These are phyloP conservation scores for Calephelis virginiensis DNA, from an alignment of 1,140 invertebrate genomes.

Conservation along the genomic window DNA sequence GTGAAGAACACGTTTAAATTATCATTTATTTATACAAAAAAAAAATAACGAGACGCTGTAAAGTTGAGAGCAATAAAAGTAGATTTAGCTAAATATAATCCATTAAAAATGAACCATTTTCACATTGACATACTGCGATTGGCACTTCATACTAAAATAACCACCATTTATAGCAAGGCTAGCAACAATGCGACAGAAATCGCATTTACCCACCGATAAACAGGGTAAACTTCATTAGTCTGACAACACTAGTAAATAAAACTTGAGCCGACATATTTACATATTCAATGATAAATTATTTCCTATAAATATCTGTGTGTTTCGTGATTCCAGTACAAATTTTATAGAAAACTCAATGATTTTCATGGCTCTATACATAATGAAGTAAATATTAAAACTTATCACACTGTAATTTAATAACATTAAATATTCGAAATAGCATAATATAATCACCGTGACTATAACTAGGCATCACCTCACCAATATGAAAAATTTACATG, in stretches of 20 bases:
- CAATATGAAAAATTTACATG: not conserved
- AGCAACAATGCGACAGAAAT: slow-evolving; percentile 21
- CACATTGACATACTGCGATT: slow-evolving; percentile 31
- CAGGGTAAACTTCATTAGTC: slow-evolving; percentile 19
- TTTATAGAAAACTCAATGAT: slow-evolving; percentile 14
- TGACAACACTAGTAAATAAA: slow-evolving; percentile 32
- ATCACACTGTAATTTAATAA: slow-evolving; percentile 16
- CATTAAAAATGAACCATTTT: slow-evolving; percentile 26
- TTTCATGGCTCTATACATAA: slow-evolving; percentile 15
- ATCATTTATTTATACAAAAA: slow-evolving; percentile 43
- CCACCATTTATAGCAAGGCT: slow-evolving; percentile 21
- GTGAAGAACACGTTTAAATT: slow-evolving; percentile 37
- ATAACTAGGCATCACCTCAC: not conserved
- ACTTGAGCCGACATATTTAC: slow-evolving; percentile 44
- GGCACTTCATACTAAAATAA: slow-evolving; percentile 37
- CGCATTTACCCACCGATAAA: slow-evolving; percentile 18
- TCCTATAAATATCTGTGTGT: slow-evolving; percentile 19
- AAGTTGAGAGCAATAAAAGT: slow-evolving; percentile 39
- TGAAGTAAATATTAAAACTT: slow-evolving; percentile 15
- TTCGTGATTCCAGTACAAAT: slow-evolving; percentile 15
- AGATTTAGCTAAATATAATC: slow-evolving; percentile 36
- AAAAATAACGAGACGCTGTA: slow-evolving; percentile 32
- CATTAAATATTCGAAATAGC: slow-evolving; percentile 9
- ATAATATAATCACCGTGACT: not conserved
- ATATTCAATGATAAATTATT: slow-evolving; percentile 32